phyloP scores from a whole-genome alignment of 2,797 vertebrate genomes.

The Spinus olivaceus region DNA sequence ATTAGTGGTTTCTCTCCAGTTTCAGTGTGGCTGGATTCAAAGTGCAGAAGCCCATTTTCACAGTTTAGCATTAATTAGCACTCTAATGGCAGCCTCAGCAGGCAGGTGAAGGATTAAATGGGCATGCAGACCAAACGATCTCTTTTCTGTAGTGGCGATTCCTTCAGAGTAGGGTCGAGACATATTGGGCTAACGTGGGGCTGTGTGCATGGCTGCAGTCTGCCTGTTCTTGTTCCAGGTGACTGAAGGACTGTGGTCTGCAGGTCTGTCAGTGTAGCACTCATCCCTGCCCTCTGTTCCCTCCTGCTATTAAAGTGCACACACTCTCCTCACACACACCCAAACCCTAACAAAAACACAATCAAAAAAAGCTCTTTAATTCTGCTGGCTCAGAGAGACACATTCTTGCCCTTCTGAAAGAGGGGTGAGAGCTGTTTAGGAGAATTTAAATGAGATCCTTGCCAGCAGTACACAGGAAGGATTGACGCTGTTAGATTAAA shows the following conservation, averaged over 20 bases:
- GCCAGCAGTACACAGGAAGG: not conserved
- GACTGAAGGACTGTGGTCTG: not conserved
- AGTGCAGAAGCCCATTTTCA: constrained; percentile 49
- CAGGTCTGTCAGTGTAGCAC: not conserved
- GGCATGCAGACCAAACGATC: constrained; percentile 9
- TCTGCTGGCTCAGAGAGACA: not conserved
- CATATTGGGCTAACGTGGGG: not conserved
- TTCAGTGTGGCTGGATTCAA: constrained; percentile 61
- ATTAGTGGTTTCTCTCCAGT: constrained; percentile 71
- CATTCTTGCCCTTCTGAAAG: not conserved
- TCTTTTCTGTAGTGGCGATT: not conserved
- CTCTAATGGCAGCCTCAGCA: constrained; percentile 34
- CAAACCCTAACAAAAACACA: not conserved
- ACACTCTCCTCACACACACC: not conserved
- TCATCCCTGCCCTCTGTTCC: not conserved
- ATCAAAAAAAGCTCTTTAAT: not conserved
- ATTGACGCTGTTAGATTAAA: not conserved
- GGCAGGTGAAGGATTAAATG: constrained; percentile 45
- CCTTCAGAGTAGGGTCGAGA: not conserved
- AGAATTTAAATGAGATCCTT: not conserved
- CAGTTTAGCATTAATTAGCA: constrained; percentile 62
- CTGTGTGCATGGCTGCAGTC: not conserved
- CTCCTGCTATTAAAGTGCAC: not conserved
- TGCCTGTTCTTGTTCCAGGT: not conserved
- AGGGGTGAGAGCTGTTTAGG: not conserved